These are phyloP conservation scores for Ictidomys tridecemlineatus DNA, from an alignment of 2,113 vertebrate species.

Conservation along the genomic window DNA sequence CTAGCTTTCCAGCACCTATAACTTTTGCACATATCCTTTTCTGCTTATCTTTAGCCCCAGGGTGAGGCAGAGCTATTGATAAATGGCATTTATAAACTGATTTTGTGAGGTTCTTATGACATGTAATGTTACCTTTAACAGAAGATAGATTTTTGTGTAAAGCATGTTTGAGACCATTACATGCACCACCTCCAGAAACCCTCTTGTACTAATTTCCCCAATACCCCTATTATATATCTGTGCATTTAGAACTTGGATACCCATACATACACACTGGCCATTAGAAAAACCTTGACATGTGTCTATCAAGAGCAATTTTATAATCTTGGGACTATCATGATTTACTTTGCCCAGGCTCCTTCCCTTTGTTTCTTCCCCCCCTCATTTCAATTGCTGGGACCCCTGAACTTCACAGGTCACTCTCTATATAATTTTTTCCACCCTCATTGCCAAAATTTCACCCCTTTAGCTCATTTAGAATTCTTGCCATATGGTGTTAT, in stretches of 20 bases:
- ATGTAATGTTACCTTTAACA: background rate
- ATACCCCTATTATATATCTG: background rate
- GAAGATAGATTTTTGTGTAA: background rate
- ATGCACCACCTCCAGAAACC: background rate
- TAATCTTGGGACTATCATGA: background rate
- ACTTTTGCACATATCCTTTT: background rate
- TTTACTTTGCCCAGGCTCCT: background rate
- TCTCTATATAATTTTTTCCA: background rate
- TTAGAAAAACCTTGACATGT: background rate
- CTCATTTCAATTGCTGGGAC: background rate
- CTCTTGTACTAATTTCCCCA: background rate
- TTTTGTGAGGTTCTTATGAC: background rate
- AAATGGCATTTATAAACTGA: background rate
- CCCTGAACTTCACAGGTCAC: background rate
- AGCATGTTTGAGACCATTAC: background rate
- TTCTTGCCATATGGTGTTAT: background rate
- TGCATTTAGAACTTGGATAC: background rate
- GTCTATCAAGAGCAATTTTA: background rate
- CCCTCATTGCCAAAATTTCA: background rate
- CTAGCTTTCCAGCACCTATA: background rate
- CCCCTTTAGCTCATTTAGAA: background rate
- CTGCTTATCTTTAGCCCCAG: constrained; percentile 4
- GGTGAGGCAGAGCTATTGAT: background rate
- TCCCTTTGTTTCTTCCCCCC: background rate
- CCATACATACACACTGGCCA: too few relatives aligned